These are phyloP conservation scores for Cavia porcellus DNA, from an alignment of 2,113 vertebrate species.

Conservation along the genomic window DNA sequence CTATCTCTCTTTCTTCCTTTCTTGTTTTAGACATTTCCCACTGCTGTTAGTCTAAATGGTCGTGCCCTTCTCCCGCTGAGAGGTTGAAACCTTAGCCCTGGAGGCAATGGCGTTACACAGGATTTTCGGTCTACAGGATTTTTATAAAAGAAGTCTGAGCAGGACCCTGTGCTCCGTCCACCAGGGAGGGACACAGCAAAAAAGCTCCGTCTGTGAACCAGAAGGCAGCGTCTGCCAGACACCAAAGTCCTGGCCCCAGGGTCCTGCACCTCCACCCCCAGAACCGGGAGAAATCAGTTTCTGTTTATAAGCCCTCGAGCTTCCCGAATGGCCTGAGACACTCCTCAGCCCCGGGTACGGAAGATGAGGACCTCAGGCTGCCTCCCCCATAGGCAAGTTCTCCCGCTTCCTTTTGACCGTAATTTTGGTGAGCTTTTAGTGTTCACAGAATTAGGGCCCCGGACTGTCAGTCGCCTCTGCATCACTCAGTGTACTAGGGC, in stretches of 20 bases:
- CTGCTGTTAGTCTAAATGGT: not conserved
- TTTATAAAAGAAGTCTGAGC: not conserved
- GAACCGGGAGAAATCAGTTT: no score
- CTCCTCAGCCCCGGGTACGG: not conserved
- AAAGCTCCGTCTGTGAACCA: not conserved
- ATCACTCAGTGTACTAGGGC: not conserved
- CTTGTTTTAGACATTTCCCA: not conserved
- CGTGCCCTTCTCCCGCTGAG: not conserved
- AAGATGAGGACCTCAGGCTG: not conserved
- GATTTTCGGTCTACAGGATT: not conserved
- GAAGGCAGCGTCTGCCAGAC: not conserved
- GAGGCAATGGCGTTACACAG: not conserved
- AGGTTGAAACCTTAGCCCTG: not conserved
- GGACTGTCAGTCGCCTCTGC: not conserved
- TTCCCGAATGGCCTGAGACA: not conserved
- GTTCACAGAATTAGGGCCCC: not conserved
- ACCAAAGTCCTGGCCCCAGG: not conserved
- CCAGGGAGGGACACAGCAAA: not conserved
- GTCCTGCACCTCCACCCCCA: not conserved
- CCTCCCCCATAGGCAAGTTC: not conserved
- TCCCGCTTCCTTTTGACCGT: not conserved
- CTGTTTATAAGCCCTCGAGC: not conserved
- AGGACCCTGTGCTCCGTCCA: fast-evolving
- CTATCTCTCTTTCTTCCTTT: not conserved
- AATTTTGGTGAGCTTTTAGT: not conserved